These are phyloP conservation scores for Panonychus citri DNA, from an alignment of 1,140 invertebrate species.

Conservation along the genomic window DNA sequence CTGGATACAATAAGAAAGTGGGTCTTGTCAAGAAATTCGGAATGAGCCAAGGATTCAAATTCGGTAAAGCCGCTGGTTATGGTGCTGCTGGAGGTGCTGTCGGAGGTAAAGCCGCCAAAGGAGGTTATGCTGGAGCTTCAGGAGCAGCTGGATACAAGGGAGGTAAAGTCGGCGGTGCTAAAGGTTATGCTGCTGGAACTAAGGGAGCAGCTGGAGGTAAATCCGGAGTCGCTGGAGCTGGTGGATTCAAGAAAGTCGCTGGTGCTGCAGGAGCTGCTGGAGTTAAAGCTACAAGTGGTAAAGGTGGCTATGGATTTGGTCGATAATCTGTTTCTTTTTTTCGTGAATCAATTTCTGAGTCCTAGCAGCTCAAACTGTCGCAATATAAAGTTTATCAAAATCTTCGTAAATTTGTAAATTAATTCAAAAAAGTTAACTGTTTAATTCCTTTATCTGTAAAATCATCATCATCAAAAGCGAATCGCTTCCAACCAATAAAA, in stretches of 20 bases:
- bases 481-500: too few species aligned
- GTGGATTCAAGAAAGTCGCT: not conserved
- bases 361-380: too few species aligned
- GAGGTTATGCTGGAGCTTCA: not conserved
- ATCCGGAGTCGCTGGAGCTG: not conserved
- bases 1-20: slow-evolving; percentile 7
- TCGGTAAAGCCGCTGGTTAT: slow-evolving; percentile 4
- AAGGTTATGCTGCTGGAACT: not conserved
- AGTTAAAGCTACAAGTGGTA: not conserved
- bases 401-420: too few species aligned
- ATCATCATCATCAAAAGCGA: too few species aligned
- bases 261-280: not conserved
- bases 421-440: too few species aligned
- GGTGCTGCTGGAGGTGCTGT: slow-evolving; percentile 8
- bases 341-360: too few species aligned
- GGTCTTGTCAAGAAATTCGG: slow-evolving; percentile 8
- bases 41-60: slow-evolving; percentile 9
- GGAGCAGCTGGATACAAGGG: slow-evolving; percentile 2
- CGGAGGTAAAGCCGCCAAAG: not conserved
- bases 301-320: not conserved
- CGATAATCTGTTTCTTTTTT: not conserved
- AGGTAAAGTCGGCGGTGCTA: not conserved
- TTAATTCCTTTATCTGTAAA: too few species aligned
- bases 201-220: not conserved
- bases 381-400: too few species aligned